Evolutionary conservation across 2,113 vertebrate species (phyloP), one percentile per base, ranked within the genome.

Genomic region (Pomatorhinus ruficollis): DNA sequence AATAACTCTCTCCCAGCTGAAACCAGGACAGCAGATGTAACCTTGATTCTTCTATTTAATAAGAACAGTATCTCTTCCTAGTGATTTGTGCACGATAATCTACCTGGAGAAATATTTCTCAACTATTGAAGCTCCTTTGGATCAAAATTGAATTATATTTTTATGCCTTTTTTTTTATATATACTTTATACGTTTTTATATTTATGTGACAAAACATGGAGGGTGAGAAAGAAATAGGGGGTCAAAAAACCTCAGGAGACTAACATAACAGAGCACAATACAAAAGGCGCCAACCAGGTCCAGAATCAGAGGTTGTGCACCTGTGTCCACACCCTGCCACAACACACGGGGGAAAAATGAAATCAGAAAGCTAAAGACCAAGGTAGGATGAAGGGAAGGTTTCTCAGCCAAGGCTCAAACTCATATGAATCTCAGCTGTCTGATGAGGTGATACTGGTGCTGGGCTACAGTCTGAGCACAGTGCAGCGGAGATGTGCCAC

Each of bases 291-390:
- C 39, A 45, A 50, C 17, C 5, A 50, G 13, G 19, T 39, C 88
- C 39, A 59, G 60, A 89, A 74, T 27, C 49, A 45, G 54, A 72
- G 54, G 44, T 1, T 57, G 39, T 35, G 18, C 33, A 74, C 44
- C 39, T 89, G 31, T 69, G 25, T 74, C 50, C 87, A 89, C n/a
- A 87, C 15, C 28, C n/a, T 20, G 21, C 12, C 50, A 56, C 52
- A 68, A 68, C 10, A 25, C 1, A 8, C 12, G 1, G 10, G 11
- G 3, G 12, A 5, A 18, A 47, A 37, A 42, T 20, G 8, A 27
- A 64, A 63, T 87, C 9, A 49, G 15, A 52, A 83, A 30, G 16
- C 22, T 81, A 21, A 81, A 81, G 35, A 40, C 10, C 49, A 52
- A 81, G 22, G 7, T 2, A 3, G 27, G 35, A 2, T 33, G 33